These are phyloP conservation scores for Bugula neritina DNA, from an alignment of 2,888 invertebrate genomes.

Conservation along the genomic window DNA sequence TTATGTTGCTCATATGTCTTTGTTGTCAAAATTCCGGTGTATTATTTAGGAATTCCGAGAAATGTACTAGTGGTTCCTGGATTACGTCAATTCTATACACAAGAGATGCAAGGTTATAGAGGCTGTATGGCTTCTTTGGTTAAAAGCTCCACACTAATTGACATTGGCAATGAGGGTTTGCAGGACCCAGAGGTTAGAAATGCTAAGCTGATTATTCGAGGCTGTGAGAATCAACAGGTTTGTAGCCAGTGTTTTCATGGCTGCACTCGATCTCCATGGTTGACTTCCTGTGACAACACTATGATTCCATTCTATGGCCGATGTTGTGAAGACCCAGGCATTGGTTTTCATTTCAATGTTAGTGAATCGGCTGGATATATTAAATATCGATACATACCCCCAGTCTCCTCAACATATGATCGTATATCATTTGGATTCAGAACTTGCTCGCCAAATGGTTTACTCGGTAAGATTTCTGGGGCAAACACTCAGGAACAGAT, in stretches of 20 bases:
- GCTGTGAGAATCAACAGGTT: background rate
- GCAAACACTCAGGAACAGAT: slow-evolving; percentile 40
- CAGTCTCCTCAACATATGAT: slow-evolving; percentile 36
- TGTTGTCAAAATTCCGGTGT: too few species aligned
- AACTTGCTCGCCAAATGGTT: slow-evolving; percentile 44
- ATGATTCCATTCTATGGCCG: background rate
- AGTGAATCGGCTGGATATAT: slow-evolving; percentile 37
- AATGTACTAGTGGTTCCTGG: background rate
- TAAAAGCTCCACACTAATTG: slow-evolving; percentile 38
- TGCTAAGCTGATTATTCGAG: background rate
- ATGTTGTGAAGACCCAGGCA: background rate
- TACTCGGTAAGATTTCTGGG: slow-evolving; percentile 40
- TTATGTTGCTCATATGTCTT: too few species aligned
- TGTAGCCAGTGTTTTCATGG: background rate
- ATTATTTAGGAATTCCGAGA: slow-evolving; percentile 2
- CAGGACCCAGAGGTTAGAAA: background rate
- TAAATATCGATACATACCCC: slow-evolving; percentile 35
- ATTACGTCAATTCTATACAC: background rate
- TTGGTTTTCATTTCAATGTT: slow-evolving; percentile 40
- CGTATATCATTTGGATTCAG: slow-evolving; percentile 49
- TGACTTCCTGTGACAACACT: background rate
- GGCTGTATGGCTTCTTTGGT: slow-evolving; percentile 48
- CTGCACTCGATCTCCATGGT: background rate
- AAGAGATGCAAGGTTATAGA: slow-evolving; percentile 43
- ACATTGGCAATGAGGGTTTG: slow-evolving; percentile 34